Base-by-base conservation (phyloP, 2,797 vertebrate species). In the Dermochelys coriacea region DNA sequence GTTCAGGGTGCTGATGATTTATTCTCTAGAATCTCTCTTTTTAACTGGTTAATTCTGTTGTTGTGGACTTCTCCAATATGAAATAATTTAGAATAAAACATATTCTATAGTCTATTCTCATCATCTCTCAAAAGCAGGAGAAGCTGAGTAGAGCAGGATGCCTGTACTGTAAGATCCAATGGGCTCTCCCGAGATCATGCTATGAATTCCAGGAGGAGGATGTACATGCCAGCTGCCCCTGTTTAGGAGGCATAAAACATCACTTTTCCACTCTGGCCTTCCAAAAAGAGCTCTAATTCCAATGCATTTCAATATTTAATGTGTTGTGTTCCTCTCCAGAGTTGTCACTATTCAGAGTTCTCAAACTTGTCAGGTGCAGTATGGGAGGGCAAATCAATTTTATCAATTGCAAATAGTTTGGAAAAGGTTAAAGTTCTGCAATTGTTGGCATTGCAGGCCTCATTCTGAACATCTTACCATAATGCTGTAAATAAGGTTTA, bases 11-110 rank as follows among this genome's bases (percentile, higher is more conserved):
- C 3, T 49, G 1, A 0, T 47, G 45, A 80, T 95, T 90, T 89
- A 5, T 93, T 96, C 95, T 90, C 81, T 71, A 83, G 61, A 94
- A 95, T 5, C 50, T 29, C 41, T 88, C 45, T n/a, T 18, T 27
- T 8, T 59, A 68, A 37, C 79, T 55, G n/a, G 54, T 11, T 61
- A 75, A n/a, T 80, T 86, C 31, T 92, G 61, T 55, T 41, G 23
- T 4, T 51, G 52, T 6, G 25, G 85, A 86, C 90, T 92, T 89
- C 80, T 86, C 16, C 52, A 47, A 12, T n/a, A 49, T 83, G 86
- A 95, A 91, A 82, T 84, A 88, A 25, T 80, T 84, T n/a, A 74
- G 93, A 91, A 88, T 52, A 84, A 93, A 91, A 85, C 57, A 83
- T 50, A 84, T 59, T 86, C 68, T 55, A 45, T 52, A 57, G 29